Conservation (phyloP, 2,113 vertebrate species). For the Rostratula benghalensis region DNA sequence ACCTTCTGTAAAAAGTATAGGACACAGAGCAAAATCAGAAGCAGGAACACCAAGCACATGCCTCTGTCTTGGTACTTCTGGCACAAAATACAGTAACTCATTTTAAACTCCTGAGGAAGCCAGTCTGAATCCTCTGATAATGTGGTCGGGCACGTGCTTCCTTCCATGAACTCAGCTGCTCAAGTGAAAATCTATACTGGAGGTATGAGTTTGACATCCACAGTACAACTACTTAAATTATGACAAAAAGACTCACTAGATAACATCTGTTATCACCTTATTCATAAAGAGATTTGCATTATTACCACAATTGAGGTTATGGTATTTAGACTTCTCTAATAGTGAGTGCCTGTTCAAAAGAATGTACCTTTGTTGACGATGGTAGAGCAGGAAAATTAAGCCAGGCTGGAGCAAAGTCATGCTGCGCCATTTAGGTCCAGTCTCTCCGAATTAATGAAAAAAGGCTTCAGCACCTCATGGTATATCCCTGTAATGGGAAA, state of each 20-base stretch:
- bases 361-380: constrained; percentile 79
- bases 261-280: background rate
- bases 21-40: background rate
- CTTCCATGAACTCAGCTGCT: background rate
- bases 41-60: background rate
- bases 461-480: constrained; percentile 83
- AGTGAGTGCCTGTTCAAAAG: background rate
- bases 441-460: constrained; percentile 71
- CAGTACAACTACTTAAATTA: background rate
- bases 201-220: background rate
- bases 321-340: background rate
- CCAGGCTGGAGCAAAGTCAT: constrained; percentile 89
- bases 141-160: background rate
- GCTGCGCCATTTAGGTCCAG: constrained; percentile 87
- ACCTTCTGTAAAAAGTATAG: background rate
- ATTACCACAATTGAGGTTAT: background rate
- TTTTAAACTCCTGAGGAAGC: background rate
- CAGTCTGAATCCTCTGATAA: background rate
- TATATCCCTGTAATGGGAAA: constrained; percentile 71
- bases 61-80: background rate
- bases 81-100: background rate
- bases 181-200: background rate
- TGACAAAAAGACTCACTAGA: accelerated
- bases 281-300: background rate
- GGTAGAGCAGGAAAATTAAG: constrained; percentile 85